Evolutionary conservation across 2,888 invertebrate species (phyloP).

Genomic region (Atherix ibis): DNA sequence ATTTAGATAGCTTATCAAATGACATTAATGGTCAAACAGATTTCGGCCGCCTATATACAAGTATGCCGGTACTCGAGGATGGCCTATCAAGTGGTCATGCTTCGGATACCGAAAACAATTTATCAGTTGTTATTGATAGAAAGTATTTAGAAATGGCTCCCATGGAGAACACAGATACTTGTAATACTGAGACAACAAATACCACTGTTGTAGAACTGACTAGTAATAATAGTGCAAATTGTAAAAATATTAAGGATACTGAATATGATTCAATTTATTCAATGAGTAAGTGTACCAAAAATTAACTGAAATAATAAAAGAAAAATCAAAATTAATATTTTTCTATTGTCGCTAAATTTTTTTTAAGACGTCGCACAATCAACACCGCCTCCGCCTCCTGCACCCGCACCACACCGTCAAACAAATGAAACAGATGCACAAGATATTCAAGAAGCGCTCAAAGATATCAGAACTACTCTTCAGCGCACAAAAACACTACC

Average conservation of each 20-base stretch:
- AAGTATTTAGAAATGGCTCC: conserved; percentile 14
- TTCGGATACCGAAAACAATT: conserved; percentile 78
- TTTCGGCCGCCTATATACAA: conserved; percentile 49
- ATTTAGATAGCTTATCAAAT: conserved; percentile 53
- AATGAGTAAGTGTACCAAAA: conserved; percentile 18
- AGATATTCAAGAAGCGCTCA: conserved; percentile 47
- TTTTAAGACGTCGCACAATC: conserved; percentile 21
- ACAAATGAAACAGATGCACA: conserved; percentile 46
- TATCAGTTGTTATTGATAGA: conserved; percentile 19
- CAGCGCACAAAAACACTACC: conserved; percentile 36
- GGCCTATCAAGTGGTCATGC: conserved; percentile 87
- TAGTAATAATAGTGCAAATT: conserved; percentile 9
- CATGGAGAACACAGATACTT: conserved; percentile 9
- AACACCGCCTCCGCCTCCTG: conserved; percentile 52
- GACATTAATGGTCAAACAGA: conserved; percentile 36
- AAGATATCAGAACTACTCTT: conserved; percentile 66
- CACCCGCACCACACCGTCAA: conserved; percentile 48
- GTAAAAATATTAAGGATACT: conserved; percentile 9
- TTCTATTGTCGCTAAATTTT: no score
- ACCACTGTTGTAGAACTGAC: conserved; percentile 8
- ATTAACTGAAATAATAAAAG: no score
- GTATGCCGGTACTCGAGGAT: conserved; percentile 86
- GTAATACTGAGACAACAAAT: conserved; percentile 6
- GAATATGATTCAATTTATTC: conserved; percentile 25
- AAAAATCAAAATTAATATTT: no score